Evolutionary conservation across 2,797 vertebrate species (phyloP), one percentile per base, ranked within the genome.

Genomic region (Paguma larvata): DNA sequence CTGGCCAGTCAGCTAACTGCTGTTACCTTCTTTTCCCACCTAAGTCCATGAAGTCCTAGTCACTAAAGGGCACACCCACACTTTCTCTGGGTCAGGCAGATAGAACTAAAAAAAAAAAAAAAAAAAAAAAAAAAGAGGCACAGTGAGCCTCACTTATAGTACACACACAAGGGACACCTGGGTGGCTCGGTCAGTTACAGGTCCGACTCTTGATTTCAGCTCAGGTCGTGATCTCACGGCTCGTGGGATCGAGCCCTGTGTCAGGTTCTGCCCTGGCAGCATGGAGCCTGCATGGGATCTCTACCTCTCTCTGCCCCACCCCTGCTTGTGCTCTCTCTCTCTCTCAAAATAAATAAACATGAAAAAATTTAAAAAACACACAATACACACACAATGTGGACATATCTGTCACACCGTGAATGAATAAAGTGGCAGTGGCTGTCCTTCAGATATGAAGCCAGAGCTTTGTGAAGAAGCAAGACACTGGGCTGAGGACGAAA

Each of bases 61-160:
- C 44, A 48, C 34, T 38, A 12, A n/a, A 34, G 25, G 25, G 65
- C n/a, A 34, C 19, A 46, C 56, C 65, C 19, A 18, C 51, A 34
- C 32, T 51, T 59, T 34, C n/a, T 77, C 19, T 78, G 38, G 32
- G 13, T 67, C 59, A 41, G 48, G 51, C 6, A 78, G 41, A 53
- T 18, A 25, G 32, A 51, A 10, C n/a, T n/a, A 6, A 15, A 27
- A 67, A 19, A 46, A 27, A 51, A 13, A n/a, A 13, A 34, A 10
- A 6, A 15, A 27, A 67, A 19, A 46, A 27, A 51, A 13, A n/a
- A 13, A 34, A 21, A 51, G 23, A 62, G 79, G 56, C 67, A 63
- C 70, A 8, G 12, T 3, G 34, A 68, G 23, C 13, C 11, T 78
- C 15, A 13, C 3, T 1, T 2, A 19, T 0, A 0, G 41, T 19